Evolutionary conservation across 2,797 vertebrate genomes (phyloP).

Genomic region (Melopsittacus undulatus): DNA sequence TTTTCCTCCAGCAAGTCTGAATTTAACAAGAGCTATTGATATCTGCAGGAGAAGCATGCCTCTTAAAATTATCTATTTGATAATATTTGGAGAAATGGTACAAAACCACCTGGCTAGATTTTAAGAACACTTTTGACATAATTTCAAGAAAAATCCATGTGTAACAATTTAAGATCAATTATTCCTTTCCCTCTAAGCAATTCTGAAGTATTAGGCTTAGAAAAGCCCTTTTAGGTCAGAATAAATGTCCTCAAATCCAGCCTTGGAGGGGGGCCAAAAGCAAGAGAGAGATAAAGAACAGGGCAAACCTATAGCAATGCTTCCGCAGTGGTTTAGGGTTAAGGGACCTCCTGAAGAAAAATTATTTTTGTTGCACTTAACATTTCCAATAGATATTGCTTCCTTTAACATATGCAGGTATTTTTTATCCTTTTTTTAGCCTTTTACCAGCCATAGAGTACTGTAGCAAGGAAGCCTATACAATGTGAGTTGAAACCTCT

Average conservation of each 20-base stretch:
- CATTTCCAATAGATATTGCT: neutral
- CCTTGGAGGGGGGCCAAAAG: neutral
- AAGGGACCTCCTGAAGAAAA: neutral
- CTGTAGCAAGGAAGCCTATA: neutral
- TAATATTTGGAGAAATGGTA: neutral
- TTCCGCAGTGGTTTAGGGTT: conserved; percentile 3
- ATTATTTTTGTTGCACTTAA: neutral
- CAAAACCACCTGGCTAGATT: neutral
- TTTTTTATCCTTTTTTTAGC: neutral
- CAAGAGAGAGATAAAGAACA: neutral
- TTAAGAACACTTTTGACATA: neutral
- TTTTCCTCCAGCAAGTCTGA: neutral
- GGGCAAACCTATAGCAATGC: neutral
- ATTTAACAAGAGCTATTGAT: neutral
- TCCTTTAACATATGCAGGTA: neutral
- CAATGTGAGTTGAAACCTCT: neutral
- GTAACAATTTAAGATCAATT: neutral
- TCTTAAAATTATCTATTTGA: neutral
- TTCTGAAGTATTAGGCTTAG: neutral
- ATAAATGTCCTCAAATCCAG: conserved; percentile 24
- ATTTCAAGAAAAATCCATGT: neutral
- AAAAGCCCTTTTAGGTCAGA: conserved; percentile 17
- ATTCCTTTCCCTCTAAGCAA: neutral
- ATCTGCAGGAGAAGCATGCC: neutral
- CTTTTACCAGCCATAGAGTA: neutral